Evolutionary conservation across 2,888 invertebrate species (phyloP).

Genomic region (Clanis bilineata): DNA sequence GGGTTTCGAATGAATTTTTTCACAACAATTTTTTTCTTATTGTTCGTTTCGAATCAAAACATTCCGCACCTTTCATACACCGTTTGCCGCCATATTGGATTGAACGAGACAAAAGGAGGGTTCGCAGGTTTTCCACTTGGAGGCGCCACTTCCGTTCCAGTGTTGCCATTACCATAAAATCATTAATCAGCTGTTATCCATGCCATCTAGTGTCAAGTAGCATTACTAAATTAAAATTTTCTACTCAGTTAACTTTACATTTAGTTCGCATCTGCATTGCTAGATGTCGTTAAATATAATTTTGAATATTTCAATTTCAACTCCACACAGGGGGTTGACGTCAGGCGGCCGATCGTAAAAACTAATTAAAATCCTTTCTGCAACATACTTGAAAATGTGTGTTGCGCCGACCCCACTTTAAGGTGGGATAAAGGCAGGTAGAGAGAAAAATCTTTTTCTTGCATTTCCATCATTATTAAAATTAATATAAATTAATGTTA

Average conservation of each 20-base stretch:
- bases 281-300: conserved; percentile 13
- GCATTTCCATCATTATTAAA: too few relatives aligned
- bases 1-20: conserved; percentile 49
- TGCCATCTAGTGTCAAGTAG: conserved; percentile 35
- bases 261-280: background rate
- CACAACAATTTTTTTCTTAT: conserved; percentile 48
- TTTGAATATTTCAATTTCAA: background rate
- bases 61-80: conserved; percentile 77
- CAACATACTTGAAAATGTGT: too few relatives aligned
- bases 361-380: too few relatives aligned
- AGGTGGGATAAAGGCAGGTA: too few relatives aligned
- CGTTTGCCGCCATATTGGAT: conserved; percentile 81
- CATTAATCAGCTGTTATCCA: conserved; percentile 1
- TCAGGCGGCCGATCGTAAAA: too few relatives aligned
- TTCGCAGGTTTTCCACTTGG: conserved; percentile 46
- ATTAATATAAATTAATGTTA: too few relatives aligned
- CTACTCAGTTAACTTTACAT: background rate
- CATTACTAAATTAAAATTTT: background rate
- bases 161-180: conserved; percentile 47
- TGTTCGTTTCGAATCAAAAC: conserved; percentile 76
- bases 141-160: conserved; percentile 36
- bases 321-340: too few relatives aligned
- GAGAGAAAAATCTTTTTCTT: too few relatives aligned
- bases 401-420: too few relatives aligned
- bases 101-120: conserved; percentile 71